Percentiles rank a stretch among this genome's conserved stretches.
These are phyloP conservation scores for Pseudorectes ferrugineus DNA, from an alignment of 2,113 vertebrate genomes.

Conservation along the genomic window DNA sequence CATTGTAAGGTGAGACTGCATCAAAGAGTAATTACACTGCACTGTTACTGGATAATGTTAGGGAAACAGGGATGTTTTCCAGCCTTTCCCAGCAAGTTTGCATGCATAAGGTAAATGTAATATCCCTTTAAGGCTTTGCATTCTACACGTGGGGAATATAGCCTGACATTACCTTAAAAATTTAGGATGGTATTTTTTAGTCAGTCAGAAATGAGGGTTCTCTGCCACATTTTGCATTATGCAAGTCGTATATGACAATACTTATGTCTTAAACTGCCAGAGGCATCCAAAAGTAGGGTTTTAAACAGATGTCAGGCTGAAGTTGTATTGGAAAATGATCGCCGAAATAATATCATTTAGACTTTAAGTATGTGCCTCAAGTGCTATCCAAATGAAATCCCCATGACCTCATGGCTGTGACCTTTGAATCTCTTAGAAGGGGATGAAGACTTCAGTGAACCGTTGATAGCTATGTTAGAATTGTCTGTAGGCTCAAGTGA, in stretches of 20 bases:
- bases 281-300: not conserved
- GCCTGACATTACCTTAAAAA: not conserved
- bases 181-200: not conserved
- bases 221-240: not conserved
- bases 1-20: not conserved
- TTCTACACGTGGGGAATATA: not conserved
- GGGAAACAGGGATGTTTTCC: not conserved
- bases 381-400: not conserved
- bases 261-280: not conserved
- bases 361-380: not conserved
- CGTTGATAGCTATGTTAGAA: not conserved
- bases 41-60: not conserved
- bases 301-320: not conserved
- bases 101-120: not conserved
- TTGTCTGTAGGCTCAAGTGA: not conserved
- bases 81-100: not conserved
- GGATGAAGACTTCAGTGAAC: not conserved
- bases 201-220: not conserved
- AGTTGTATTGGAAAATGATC: not conserved
- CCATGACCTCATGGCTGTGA: not conserved
- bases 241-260: not conserved
- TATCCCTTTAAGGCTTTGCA: not conserved
- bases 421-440: not conserved
- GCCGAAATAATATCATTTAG: not conserved
- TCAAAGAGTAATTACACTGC: not conserved